Percentiles rank a stretch among this genome's conserved stretches.
phyloP scores from a whole-genome alignment of 2,888 invertebrate species.

The Drosophila tanythrix region DNA sequence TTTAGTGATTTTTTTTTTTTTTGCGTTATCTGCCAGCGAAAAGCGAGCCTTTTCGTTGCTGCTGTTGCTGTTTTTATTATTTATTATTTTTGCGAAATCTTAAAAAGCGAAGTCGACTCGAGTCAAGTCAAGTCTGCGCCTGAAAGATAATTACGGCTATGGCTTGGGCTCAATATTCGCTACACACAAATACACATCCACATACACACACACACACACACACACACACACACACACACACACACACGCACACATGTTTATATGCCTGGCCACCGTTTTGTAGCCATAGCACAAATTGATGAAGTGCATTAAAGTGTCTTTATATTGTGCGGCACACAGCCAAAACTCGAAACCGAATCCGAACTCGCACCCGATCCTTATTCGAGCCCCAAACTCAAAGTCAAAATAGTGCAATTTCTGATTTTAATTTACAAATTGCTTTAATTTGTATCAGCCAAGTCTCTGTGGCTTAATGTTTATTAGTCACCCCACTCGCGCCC shows the following conservation, averaged over 20 bases:
- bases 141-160: slow-evolving; percentile 69
- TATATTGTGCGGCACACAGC: slow-evolving; percentile 69
- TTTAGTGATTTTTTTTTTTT: slow-evolving; percentile 18
- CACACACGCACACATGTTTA: background rate
- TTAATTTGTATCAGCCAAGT: slow-evolving; percentile 29
- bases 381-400: background rate
- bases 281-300: slow-evolving; percentile 68
- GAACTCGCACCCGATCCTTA: slow-evolving; percentile 1
- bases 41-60: slow-evolving; percentile 40
- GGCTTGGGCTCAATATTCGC: slow-evolving; percentile 27
- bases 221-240: background rate
- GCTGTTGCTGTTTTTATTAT: slow-evolving; percentile 62
- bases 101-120: slow-evolving; percentile 53
- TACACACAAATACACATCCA: background rate
- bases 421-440: slow-evolving; percentile 47
- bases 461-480: slow-evolving; percentile 11
- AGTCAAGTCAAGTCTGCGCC: slow-evolving; percentile 50
- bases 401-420: slow-evolving; percentile 12
- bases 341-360: slow-evolving; percentile 12
- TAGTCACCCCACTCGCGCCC: slow-evolving; percentile 8
- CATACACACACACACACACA: background rate
- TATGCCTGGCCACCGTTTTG: slow-evolving; percentile 40
- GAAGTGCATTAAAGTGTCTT: slow-evolving; percentile 81
- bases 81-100: slow-evolving; percentile 78
- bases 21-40: slow-evolving; percentile 53